phyloP scores from a whole-genome alignment of 1,140 invertebrate species.

The Ips nitidus region DNA sequence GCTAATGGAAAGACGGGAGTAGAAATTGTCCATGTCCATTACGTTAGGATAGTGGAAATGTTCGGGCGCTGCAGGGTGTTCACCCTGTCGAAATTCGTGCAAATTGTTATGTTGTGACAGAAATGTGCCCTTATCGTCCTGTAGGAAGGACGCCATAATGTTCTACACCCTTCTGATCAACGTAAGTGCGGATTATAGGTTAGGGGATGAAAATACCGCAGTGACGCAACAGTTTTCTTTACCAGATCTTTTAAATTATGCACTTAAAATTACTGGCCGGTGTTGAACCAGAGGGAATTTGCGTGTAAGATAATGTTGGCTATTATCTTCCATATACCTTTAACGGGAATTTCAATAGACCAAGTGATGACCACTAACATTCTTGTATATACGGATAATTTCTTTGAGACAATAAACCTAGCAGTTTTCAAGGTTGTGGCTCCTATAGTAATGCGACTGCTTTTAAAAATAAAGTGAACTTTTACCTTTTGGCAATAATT shows the following conservation, averaged over 20 bases:
- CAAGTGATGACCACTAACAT: too few species aligned
- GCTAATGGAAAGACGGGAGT: not conserved
- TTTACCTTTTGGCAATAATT: conserved; percentile 19
- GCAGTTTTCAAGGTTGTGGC: not conserved
- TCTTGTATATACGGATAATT: too few species aligned
- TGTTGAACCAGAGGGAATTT: too few species aligned
- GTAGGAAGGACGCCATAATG: conserved; percentile 6
- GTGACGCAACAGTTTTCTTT: conserved; percentile 28
- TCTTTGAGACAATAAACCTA: too few species aligned
- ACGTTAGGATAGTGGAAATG: not conserved
- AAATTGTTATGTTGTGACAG: not conserved
- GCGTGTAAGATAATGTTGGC: too few species aligned
- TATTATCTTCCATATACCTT: too few species aligned
- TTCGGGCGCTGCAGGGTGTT: not conserved
- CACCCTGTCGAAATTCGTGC: not conserved
- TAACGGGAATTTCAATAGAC: too few species aligned
- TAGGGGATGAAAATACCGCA: conserved; percentile 23
- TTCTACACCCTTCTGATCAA: conserved; percentile 30
- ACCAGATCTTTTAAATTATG: not conserved
- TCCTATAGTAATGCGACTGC: not conserved
- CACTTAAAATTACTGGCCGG: not conserved
- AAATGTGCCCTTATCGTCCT: not conserved
- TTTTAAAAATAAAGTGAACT: conserved; percentile 16
- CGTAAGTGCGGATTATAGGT: conserved; percentile 26
- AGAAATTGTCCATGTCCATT: conserved; percentile 3